Percentiles rank a stretch among this genome's conserved stretches.
These are phyloP conservation scores for Morone chrysops DNA, from an alignment of 2,113 vertebrate species.

Conservation along the genomic window DNA sequence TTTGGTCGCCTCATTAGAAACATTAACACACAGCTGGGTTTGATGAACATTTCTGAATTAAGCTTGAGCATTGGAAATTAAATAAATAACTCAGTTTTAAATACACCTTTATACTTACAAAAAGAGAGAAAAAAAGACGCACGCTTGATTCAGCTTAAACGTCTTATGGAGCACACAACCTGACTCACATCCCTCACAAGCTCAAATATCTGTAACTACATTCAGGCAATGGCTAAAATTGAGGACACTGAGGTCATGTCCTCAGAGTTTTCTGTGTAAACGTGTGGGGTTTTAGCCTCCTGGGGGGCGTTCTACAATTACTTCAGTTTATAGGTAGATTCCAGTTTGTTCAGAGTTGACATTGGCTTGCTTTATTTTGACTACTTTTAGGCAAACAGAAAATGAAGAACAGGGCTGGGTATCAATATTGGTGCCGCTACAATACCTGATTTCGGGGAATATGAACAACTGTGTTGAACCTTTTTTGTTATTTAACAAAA, in stretches of 20 bases:
- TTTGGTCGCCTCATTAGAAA: too few species aligned
- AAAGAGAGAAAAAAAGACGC: neutral
- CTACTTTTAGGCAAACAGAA: neutral
- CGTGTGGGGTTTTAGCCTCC: neutral
- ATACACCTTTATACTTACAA: neutral
- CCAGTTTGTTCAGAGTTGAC: neutral
- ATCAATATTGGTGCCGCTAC: neutral
- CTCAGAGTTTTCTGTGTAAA: neutral
- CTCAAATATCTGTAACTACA: constrained; percentile 14
- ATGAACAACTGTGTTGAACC: neutral
- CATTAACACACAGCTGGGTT: neutral
- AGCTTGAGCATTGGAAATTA: neutral
- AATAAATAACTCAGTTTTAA: neutral
- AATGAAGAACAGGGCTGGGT: too few species aligned
- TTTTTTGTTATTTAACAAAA: neutral
- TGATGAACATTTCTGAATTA: neutral
- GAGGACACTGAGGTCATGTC: constrained; percentile 4
- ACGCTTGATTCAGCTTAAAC: neutral
- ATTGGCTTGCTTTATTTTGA: too few species aligned
- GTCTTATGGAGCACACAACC: neutral
- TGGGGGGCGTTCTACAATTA: neutral
- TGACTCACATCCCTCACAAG: neutral
- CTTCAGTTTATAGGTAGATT: neutral
- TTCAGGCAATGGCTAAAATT: neutral
- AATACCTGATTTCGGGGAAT: neutral